Evolutionary conservation across 2,888 invertebrate species (phyloP).

Genomic region (Orthosia incerta): DNA sequence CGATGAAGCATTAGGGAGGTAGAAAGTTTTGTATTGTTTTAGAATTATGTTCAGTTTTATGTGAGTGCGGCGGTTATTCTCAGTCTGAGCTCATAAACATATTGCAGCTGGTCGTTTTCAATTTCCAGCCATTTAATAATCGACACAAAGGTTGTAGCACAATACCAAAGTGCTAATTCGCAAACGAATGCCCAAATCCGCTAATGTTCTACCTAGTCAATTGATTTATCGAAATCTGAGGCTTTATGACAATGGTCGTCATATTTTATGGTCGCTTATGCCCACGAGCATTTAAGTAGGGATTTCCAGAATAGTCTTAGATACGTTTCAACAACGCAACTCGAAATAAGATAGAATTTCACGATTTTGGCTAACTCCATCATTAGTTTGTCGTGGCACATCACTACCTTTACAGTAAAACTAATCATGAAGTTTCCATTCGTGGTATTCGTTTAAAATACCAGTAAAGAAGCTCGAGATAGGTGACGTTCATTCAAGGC

Average conservation of each 20-base stretch:
- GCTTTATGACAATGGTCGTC: conserved; percentile 39
- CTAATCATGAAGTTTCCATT: conserved; percentile 49
- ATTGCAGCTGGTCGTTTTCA: conserved; percentile 47
- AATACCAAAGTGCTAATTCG: conserved; percentile 62
- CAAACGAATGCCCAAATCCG: conserved; percentile 47
- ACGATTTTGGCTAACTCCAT: conserved; percentile 26
- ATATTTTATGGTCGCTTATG: conserved; percentile 30
- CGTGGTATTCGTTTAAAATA: conserved; percentile 50
- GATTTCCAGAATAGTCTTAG: conserved; percentile 9
- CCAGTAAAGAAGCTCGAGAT: conserved; percentile 31
- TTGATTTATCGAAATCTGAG: conserved; percentile 45
- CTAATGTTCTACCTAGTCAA: conserved; percentile 33
- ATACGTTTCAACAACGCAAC: conserved; percentile 9
- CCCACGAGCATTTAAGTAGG: conserved; percentile 37
- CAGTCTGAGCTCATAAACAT: conserved; percentile 25
- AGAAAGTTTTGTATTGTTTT: conserved; percentile 48
- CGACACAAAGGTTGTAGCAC: conserved; percentile 32
- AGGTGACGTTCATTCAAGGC: conserved; percentile 35
- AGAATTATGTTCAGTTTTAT: conserved; percentile 51
- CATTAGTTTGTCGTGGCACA: conserved; percentile 35
- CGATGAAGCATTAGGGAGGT: conserved; percentile 47
- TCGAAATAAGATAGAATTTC: conserved; percentile 18
- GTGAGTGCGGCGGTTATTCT: conserved; percentile 10
- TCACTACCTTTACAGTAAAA: conserved; percentile 49
- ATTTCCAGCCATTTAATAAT: conserved; percentile 33